Base-by-base conservation (phyloP, 2,113 vertebrate genomes). In the Phoxinus phoxinus region DNA sequence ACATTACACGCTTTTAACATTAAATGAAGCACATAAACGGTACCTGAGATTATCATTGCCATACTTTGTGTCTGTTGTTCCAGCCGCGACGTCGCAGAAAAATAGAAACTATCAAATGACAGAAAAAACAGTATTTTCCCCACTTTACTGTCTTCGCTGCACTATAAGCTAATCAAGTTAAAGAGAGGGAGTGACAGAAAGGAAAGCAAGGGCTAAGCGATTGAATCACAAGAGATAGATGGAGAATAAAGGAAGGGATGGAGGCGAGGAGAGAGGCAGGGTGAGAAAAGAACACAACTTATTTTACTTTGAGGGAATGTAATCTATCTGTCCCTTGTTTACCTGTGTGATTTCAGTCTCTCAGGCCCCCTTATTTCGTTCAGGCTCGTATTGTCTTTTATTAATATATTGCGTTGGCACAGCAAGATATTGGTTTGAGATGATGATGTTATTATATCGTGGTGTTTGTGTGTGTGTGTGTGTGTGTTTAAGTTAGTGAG, bases 261-360 rank as follows among this genome's bases (percentile, higher is more conserved):
- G 48, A 72, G 48, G 65, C 10, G 17, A 81, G 27, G 27, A 82
- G 79, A 51, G 46, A 82, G 65, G 46, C 25, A 35, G 63, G 63
- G 46, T 11, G 65, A 83, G 32, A 69, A 46, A 53, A 81, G 79
- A 76, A 86, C 56, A 71, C 85, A 86, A 86, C 79, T 83, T 21
- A 86, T 86, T 86, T 83, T 82, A 73, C 79, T 74, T 53, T 72
- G 69, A 63, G 58, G 82, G 56, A 82, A 74, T 41, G 59, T 85
- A 82, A 86, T 86, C 85, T 86, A 58, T 86, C 85, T 86, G 79
- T 83, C 71, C 67, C 30, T 86, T 86, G 81, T 86, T 86, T 86
- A 86, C 78, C 85, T 86, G 81, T 73, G 72, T 11, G n/a, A 46
- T 81, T 81, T 75, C 35, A 61, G 76, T 82, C 87, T 80, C 77